These are phyloP conservation scores for Proisotoma minuta DNA, from an alignment of 2,888 invertebrate species.

Conservation along the genomic window DNA sequence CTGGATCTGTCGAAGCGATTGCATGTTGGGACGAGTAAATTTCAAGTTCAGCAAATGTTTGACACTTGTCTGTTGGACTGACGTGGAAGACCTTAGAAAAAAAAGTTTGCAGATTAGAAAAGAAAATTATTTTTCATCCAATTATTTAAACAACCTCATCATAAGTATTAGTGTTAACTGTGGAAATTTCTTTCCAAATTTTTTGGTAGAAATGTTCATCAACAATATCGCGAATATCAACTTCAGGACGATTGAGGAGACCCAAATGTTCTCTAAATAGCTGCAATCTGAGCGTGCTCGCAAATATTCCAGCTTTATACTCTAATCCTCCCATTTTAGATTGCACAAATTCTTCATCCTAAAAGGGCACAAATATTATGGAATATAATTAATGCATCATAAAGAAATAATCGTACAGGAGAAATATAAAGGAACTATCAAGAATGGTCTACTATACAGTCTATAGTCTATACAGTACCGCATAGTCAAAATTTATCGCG, in stretches of 20 bases:
- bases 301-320: conserved; percentile 79
- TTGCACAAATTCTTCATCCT: conserved; percentile 75
- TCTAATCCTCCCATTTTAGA: conserved; percentile 76
- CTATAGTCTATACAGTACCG: no score
- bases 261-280: conserved; percentile 92
- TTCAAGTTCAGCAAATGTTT: conserved; percentile 70
- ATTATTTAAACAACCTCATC: conserved; percentile 66
- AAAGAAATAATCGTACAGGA: background rate
- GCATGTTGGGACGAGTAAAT: conserved; percentile 69
- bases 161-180: conserved; percentile 78
- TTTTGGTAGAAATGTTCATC: conserved; percentile 75
- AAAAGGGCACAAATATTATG: conserved; percentile 38
- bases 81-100: conserved; percentile 71
- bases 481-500: no score
- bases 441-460: no score
- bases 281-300: conserved; percentile 74
- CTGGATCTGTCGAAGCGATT: conserved; percentile 68
- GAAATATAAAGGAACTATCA: no score
- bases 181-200: conserved; percentile 76
- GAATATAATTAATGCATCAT: background rate
- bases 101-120: conserved; percentile 8
- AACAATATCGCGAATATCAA: conserved; percentile 72
- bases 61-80: conserved; percentile 78
- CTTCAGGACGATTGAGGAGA: conserved; percentile 56
- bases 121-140: background rate